Evolutionary conservation across 2,113 vertebrate genomes (phyloP).

Genomic region (Mastomys coucha): DNA sequence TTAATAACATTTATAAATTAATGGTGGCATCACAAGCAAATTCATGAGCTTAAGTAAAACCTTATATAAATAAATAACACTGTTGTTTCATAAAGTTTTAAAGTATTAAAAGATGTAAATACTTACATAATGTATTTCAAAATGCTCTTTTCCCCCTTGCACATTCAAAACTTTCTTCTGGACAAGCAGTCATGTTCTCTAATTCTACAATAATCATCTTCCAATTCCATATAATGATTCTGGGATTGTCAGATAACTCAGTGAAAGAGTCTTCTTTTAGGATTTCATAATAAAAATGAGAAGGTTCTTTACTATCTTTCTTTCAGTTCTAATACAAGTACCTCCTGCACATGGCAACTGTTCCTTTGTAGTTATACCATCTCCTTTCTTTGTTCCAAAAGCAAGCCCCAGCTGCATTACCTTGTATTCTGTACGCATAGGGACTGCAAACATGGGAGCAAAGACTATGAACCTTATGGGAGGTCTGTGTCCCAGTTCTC

Average conservation of each 20-base stretch:
- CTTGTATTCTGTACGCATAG: fast-evolving
- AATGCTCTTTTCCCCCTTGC: background rate
- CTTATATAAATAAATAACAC: background rate
- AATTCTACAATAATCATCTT: background rate
- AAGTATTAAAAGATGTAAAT: background rate
- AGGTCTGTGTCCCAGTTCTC: background rate
- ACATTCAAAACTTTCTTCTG: background rate
- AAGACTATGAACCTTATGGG: fast-evolving
- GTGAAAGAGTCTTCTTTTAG: background rate
- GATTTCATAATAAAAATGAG: background rate
- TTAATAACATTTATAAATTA: background rate
- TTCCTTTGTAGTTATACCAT: background rate
- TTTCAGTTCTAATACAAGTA: background rate
- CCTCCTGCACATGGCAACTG: fast-evolving
- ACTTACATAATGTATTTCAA: background rate
- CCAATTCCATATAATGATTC: background rate
- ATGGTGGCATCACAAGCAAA: background rate
- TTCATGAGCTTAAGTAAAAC: background rate
- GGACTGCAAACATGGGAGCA: background rate
- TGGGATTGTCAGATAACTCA: background rate
- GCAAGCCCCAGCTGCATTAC: background rate
- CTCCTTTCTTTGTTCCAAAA: background rate
- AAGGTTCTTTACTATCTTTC: fast-evolving
- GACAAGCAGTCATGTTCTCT: background rate
- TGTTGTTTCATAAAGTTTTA: background rate